phyloP scores from a whole-genome alignment of 2,797 vertebrate genomes.

The Microhierax caerulescens region DNA sequence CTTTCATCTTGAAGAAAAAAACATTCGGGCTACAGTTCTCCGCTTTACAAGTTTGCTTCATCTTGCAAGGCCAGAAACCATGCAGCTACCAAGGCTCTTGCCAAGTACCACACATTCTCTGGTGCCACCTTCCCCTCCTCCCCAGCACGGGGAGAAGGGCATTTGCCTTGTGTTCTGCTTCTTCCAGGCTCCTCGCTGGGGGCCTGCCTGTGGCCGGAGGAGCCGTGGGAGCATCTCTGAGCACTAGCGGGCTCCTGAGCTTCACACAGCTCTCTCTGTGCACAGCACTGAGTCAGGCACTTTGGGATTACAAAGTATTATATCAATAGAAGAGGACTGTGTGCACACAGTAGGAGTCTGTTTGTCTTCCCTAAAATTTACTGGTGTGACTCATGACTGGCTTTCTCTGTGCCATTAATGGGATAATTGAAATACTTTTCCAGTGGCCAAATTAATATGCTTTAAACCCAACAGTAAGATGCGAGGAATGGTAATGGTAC shows the following conservation, averaged over 20 bases:
- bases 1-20: neutral
- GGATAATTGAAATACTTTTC: slow-evolving; percentile 44
- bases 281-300: neutral
- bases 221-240: neutral
- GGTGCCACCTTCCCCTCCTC: neutral
- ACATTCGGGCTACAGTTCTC: neutral
- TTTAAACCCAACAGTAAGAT: neutral
- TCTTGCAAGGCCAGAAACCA: neutral
- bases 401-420: slow-evolving; percentile 3
- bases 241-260: neutral
- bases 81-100: neutral
- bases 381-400: slow-evolving; percentile 32
- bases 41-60: neutral
- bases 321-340: slow-evolving; percentile 53
- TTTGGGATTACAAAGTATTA: neutral
- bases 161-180: neutral
- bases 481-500: slow-evolving; percentile 14
- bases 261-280: fast-evolving
- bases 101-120: fast-evolving
- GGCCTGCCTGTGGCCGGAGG: fast-evolving
- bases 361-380: slow-evolving; percentile 59
- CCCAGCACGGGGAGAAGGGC: fast-evolving
- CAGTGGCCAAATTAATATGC: slow-evolving; percentile 43
- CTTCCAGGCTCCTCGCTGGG: neutral
- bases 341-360: slow-evolving; percentile 29